Evolutionary conservation across 2,888 invertebrate genomes (phyloP), one percentile per base, ranked within the genome.

Genomic region (Sisyra terminalis): DNA sequence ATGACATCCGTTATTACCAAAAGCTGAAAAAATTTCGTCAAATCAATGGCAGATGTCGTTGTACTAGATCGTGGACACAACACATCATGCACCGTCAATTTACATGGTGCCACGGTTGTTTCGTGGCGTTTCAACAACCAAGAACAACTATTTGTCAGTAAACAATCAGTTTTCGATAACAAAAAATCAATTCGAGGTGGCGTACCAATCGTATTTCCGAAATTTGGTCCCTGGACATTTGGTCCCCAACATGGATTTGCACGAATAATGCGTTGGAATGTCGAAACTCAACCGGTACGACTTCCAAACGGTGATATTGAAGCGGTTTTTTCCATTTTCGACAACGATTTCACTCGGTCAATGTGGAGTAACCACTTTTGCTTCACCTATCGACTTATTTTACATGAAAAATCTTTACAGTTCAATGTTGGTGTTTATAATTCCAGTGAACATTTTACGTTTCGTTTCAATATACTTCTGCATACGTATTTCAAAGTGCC

Each of bases 181-280:
- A 92, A 92, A 64, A 85, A 92, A 61, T 85, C 93, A 49, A 94
- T 94, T 61, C 73, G 94, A 59, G 94, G 94, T 55, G 94, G 94
- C 55, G 90, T 94, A 63, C 94, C 94, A 48, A 83, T 94, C 65
- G 88, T 93, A 50, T 94, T 94, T 66, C 94, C 94, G 53, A 89
- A 92, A 70, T 94, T 93, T 65, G 94, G 93, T 44, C 79, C 86
- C 51, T 94, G 93, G 93, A 78, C 82, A 48, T 85, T 82, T 65
- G 93, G 94, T 3, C 93, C 94, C 3, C 90, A 92, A 57, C 94
- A 94, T 67, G 94, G 94, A 44, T 96, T 96, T 71, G 93, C 92
- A 42, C 74, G 93, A 57, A 84, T 90, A 57, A 78, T 85, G 45
- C 78, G 86, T 55, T 96, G 94, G 94, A 80, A 80, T 53, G 70